A percentile compares a stretch with the other conserved stretches of the same genome.
Evolutionary conservation across 2,797 vertebrate species (phyloP).

Genomic region (Rhynchonycteris naso): DNA sequence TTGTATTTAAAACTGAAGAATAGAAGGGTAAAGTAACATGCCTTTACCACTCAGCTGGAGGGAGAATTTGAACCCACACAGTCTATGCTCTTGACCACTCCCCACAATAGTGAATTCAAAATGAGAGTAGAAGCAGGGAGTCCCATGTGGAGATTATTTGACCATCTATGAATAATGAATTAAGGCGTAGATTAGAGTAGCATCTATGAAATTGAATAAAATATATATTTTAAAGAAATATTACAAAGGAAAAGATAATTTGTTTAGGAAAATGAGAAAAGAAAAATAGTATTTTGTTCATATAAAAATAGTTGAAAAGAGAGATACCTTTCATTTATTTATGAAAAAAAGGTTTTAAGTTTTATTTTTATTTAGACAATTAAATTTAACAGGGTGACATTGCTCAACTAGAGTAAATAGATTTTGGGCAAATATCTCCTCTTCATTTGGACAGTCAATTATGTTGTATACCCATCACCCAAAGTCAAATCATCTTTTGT

Average conservation of each 20-base stretch:
- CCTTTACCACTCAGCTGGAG: too few relatives aligned
- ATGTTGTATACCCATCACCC: too few relatives aligned
- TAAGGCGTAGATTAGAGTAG: neutral
- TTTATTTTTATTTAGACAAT: too few relatives aligned
- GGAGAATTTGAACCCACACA: neutral
- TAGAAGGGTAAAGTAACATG: neutral
- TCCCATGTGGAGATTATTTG: neutral
- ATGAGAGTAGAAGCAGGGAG: neutral
- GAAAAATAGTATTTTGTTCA: conserved; percentile 28
- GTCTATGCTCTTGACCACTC: neutral
- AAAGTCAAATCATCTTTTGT: too few relatives aligned
- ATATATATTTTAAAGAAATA: conserved; percentile 17
- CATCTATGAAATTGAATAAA: conserved; percentile 2
- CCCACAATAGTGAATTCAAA: neutral
- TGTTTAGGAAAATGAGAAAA: conserved; percentile 55
- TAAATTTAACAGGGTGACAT: too few relatives aligned
- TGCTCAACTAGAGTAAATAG: too few relatives aligned
- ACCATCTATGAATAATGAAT: neutral
- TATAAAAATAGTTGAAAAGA: conserved; percentile 50
- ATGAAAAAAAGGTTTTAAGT: too few relatives aligned
- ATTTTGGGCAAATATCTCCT: too few relatives aligned
- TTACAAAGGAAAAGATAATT: conserved; percentile 37
- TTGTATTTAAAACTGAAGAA: neutral
- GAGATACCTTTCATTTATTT: neutral
- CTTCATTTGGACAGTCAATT: too few relatives aligned